Evolutionary conservation across 2,888 invertebrate species (phyloP).

Genomic region (Cephus rjabovi): DNA sequence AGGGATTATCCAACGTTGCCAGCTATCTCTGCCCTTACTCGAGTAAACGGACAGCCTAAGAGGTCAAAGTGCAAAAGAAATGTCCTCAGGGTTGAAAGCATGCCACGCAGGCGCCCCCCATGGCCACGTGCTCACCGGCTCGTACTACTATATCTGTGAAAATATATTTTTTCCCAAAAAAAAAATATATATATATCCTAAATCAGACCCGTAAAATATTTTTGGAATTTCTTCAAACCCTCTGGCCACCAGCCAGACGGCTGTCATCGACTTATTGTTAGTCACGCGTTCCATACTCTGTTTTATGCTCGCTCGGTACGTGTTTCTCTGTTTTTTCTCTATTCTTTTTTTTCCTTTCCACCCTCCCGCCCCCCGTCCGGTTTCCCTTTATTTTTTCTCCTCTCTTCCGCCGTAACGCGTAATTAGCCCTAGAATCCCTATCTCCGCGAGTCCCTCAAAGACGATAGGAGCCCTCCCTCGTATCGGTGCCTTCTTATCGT

Average conservation of each 20-base stretch:
- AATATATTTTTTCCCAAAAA: not conserved
- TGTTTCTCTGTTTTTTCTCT: not conserved
- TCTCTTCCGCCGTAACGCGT: not conserved
- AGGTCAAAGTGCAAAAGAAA: not conserved
- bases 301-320: not conserved
- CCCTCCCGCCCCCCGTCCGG: not conserved
- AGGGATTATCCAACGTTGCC: not conserved
- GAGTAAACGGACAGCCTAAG: not conserved
- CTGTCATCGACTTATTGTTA: not conserved
- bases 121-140: not conserved
- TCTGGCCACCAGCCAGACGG: not conserved
- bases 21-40: not conserved
- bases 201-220: not conserved
- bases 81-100: not conserved
- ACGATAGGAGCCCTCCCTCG: not conserved
- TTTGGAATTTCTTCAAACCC: not conserved
- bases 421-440: not conserved
- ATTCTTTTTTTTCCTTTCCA: not conserved
- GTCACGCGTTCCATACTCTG: not conserved
- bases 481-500: not conserved
- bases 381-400: not conserved
- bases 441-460: not conserved
- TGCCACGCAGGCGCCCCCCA: not conserved
- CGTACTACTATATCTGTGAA: not conserved
- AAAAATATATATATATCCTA: not conserved